Evolutionary conservation across 2,113 vertebrate species (phyloP).

Genomic region (Zootoca vivipara): DNA sequence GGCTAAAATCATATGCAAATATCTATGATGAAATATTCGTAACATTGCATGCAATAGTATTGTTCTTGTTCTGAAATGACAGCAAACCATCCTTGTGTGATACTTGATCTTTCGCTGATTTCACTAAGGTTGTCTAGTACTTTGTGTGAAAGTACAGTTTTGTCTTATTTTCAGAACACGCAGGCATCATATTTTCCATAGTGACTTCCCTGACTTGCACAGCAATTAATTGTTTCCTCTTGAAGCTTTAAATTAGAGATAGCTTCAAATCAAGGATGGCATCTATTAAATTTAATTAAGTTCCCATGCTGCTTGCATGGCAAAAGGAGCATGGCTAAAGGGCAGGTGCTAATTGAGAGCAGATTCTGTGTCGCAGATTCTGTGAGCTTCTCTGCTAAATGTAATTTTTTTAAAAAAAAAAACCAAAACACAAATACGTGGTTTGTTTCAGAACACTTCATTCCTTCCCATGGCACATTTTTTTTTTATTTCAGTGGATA

Average conservation of each 20-base stretch:
- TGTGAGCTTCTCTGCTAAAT: background rate
- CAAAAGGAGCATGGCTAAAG: conserved; percentile 35
- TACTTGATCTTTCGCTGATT: background rate
- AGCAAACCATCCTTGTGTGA: background rate
- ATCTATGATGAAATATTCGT: background rate
- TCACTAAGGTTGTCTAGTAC: background rate
- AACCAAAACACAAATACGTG: background rate
- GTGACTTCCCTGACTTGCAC: background rate
- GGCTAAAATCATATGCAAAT: no score
- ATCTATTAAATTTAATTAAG: conserved; percentile 58
- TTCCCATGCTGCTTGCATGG: conserved; percentile 45
- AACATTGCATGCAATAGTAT: background rate
- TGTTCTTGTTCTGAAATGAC: background rate
- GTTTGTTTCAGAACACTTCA: fast-evolving
- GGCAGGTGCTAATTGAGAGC: conserved; percentile 46
- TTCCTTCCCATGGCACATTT: background rate
- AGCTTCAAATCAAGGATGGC: conserved; percentile 40
- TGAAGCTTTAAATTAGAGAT: conserved; percentile 51
- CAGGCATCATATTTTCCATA: conserved; percentile 11
- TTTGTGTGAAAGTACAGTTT: background rate
- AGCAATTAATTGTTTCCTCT: conserved; percentile 48
- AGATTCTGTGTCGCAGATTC: conserved; percentile 38
- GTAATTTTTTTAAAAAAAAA: background rate
- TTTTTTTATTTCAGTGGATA: background rate
- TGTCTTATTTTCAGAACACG: background rate